Conservation (phyloP, 2,888 invertebrate species). For the Erynnis tages region DNA sequence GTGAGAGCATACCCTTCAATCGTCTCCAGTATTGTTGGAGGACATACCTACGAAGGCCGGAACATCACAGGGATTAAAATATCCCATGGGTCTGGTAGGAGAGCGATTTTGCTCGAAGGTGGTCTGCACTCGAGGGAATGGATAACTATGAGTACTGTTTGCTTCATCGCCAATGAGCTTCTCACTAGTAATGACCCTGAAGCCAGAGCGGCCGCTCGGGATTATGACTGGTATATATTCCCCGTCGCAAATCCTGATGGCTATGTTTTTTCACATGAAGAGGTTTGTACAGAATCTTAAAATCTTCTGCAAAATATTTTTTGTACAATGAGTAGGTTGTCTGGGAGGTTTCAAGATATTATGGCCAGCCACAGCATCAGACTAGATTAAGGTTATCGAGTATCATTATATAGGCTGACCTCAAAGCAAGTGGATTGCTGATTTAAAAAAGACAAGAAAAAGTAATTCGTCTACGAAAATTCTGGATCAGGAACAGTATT, state of each 20-base stretch:
- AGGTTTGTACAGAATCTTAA: constrained; percentile 47
- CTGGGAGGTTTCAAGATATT: too few species aligned
- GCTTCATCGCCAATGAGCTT: constrained; percentile 83
- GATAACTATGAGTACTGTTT: constrained; percentile 84
- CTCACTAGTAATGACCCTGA: constrained; percentile 76
- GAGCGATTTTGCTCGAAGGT: constrained; percentile 62
- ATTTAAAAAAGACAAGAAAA: too few species aligned
- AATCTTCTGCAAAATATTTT: too few species aligned
- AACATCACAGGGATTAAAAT: constrained; percentile 74
- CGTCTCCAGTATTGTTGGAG: constrained; percentile 62
- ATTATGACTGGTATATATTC: constrained; percentile 87
- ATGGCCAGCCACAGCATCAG: too few species aligned
- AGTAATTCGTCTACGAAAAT: too few species aligned
- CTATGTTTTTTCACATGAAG: constrained; percentile 84
- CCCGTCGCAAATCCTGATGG: constrained; percentile 91
- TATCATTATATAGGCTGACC: too few species aligned
- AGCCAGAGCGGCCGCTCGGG: constrained; percentile 68
- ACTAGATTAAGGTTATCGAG: too few species aligned
- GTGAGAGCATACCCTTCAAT: constrained; percentile 63
- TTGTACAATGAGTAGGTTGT: too few species aligned
- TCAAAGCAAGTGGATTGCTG: too few species aligned
- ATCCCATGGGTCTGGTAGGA: constrained; percentile 59
- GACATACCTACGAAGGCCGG: constrained; percentile 69
- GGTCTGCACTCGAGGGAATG: constrained; percentile 90
- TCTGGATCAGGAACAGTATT: too few species aligned